Evolutionary conservation across 2,797 vertebrate genomes (phyloP).

Genomic region (Apogon talboti): DNA sequence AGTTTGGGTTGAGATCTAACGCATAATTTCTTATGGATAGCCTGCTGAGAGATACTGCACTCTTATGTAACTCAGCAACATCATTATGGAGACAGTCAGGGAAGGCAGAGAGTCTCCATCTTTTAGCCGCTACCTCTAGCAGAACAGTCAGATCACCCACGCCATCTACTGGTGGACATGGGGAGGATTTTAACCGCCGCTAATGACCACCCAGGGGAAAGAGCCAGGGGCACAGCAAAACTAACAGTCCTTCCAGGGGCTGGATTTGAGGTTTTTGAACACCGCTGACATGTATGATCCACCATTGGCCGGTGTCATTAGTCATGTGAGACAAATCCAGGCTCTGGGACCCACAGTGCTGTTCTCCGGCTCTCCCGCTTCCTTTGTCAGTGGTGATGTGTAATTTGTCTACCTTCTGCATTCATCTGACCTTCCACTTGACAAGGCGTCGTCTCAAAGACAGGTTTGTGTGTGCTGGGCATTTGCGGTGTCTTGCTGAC

Average conservation of each 20-base stretch:
- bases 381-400: conserved; percentile 63
- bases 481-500: conserved; percentile 69
- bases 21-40: conserved; percentile 78
- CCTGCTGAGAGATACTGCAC: conserved; percentile 80
- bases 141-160: conserved; percentile 70
- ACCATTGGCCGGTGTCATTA: conserved; percentile 57
- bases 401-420: conserved; percentile 73
- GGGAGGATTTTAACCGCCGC: conserved; percentile 51
- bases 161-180: conserved; percentile 81
- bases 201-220: conserved; percentile 77
- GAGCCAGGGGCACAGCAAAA: conserved; percentile 44
- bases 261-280: conserved; percentile 66
- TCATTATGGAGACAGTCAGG: conserved; percentile 79
- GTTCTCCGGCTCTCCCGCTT: conserved; percentile 33
- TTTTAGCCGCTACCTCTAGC: conserved; percentile 44
- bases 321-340: conserved; percentile 72
- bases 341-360: conserved; percentile 46
- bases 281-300: conserved; percentile 72
- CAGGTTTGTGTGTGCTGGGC: conserved; percentile 59
- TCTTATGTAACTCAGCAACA: conserved; percentile 84
- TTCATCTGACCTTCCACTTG: conserved; percentile 69
- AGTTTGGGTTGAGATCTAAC: conserved; percentile 74
- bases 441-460: conserved; percentile 59
- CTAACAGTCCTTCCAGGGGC: conserved; percentile 60
- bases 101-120: conserved; percentile 58